Percentiles rank a stretch among this genome's conserved stretches.
These are phyloP conservation scores for Sinhomidia bicolor DNA, from an alignment of 2,888 invertebrate genomes.

Conservation along the genomic window DNA sequence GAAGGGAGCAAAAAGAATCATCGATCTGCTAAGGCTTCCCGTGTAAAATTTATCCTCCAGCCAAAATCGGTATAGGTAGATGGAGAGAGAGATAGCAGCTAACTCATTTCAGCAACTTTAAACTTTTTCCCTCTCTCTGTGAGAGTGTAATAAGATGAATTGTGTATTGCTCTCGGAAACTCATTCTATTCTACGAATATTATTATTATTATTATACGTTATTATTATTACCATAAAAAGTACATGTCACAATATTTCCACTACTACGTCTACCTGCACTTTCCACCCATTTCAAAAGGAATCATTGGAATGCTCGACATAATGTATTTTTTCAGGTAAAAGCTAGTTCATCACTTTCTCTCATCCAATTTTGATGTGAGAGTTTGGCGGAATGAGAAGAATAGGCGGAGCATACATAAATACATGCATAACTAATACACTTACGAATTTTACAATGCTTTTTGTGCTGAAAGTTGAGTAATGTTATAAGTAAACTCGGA, in stretches of 20 bases:
- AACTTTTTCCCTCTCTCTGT: neutral
- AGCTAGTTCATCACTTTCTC: conserved; percentile 12
- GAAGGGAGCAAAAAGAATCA: conserved; percentile 31
- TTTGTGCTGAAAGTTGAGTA: neutral
- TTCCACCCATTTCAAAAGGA: too few species aligned
- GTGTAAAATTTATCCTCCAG: neutral
- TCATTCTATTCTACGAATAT: neutral
- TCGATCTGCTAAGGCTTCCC: conserved; percentile 44
- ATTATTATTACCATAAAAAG: neutral
- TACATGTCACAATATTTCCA: too few species aligned
- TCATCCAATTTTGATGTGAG: conserved; percentile 15
- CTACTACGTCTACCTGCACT: too few species aligned
- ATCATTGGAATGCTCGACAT: too few species aligned
- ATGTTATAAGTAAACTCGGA: neutral
- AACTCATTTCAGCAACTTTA: neutral
- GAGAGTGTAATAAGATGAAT: neutral
- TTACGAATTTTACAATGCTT: conserved; percentile 13
- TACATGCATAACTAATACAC: too few species aligned
- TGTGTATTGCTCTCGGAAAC: too few species aligned
- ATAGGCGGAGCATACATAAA: neutral
- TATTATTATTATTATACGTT: conserved; percentile 3
- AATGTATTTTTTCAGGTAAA: too few species aligned
- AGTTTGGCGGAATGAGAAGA: neutral
- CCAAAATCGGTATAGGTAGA: neutral
- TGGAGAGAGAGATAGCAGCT: neutral